These are phyloP conservation scores for Glaucidium brasilianum DNA, from an alignment of 2,113 vertebrate species.

Conservation along the genomic window DNA sequence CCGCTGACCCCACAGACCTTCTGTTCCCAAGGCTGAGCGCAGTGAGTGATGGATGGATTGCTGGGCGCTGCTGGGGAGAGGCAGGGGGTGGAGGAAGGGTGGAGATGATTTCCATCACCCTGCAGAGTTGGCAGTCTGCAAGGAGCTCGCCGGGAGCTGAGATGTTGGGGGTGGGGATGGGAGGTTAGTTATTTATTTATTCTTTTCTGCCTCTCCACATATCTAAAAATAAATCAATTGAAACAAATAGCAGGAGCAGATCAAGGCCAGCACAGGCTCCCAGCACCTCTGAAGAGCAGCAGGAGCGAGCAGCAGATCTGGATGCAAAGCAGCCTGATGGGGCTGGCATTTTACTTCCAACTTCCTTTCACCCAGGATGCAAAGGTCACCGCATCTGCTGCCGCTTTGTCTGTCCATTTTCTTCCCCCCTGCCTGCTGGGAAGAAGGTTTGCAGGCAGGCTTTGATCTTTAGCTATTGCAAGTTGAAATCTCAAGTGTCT, in stretches of 20 bases:
- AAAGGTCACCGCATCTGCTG: neutral
- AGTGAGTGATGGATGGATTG: neutral
- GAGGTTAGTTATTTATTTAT: neutral
- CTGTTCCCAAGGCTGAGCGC: fast-evolving
- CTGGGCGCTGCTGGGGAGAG: neutral
- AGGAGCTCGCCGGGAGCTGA: neutral
- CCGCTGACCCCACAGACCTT: neutral
- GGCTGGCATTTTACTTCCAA: slow-evolving; percentile 3
- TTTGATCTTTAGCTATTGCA: neutral
- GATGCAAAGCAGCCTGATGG: neutral
- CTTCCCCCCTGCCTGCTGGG: neutral
- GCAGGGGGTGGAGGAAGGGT: neutral
- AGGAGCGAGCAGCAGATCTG: neutral
- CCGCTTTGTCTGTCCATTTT: neutral
- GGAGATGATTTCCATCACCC: neutral
- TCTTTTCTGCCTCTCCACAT: neutral
- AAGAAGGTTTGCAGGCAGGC: neutral
- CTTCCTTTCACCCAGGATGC: neutral
- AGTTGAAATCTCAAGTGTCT: neutral
- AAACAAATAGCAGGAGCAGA: neutral
- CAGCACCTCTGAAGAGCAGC: neutral
- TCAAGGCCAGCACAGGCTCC: neutral
- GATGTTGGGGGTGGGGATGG: neutral
- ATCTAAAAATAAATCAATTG: neutral
- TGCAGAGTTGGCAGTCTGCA: neutral